Conservation (phyloP, 2,113 vertebrate genomes). For the Triplophysa rosa region DNA sequence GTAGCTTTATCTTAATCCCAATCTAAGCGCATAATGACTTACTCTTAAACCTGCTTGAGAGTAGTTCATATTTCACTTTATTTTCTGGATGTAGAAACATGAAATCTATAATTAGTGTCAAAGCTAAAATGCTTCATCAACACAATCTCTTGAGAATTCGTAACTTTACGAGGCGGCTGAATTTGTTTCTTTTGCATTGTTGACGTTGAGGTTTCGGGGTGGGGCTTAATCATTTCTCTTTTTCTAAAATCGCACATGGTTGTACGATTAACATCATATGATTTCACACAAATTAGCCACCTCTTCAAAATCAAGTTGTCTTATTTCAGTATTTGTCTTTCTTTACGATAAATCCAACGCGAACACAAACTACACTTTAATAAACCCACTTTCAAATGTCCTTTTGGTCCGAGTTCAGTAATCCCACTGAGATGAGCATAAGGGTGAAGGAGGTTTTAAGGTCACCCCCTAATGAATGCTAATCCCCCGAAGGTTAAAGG, state of each 20-base stretch:
- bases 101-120: too few relatives aligned
- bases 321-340: neutral
- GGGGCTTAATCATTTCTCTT: neutral
- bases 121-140: too few relatives aligned
- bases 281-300: too few relatives aligned
- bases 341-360: neutral
- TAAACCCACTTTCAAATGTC: neutral
- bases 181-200: too few relatives aligned
- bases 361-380: neutral
- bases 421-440: conserved; percentile 34
- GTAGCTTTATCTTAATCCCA: conserved; percentile 6
- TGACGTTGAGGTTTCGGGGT: too few relatives aligned
- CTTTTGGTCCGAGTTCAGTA: conserved; percentile 32
- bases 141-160: too few relatives aligned
- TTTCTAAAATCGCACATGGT: neutral
- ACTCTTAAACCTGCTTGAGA: neutral
- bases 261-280: too few relatives aligned
- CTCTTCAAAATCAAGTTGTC: too few relatives aligned
- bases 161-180: too few relatives aligned
- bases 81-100: too few relatives aligned
- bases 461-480: conserved; percentile 47
- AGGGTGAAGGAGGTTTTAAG: conserved; percentile 10
- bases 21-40: neutral
- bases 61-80: neutral
- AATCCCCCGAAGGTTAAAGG: conserved; percentile 51